Evolutionary conservation across 2,888 invertebrate species (phyloP).

Genomic region (Stenodera caucasica): DNA sequence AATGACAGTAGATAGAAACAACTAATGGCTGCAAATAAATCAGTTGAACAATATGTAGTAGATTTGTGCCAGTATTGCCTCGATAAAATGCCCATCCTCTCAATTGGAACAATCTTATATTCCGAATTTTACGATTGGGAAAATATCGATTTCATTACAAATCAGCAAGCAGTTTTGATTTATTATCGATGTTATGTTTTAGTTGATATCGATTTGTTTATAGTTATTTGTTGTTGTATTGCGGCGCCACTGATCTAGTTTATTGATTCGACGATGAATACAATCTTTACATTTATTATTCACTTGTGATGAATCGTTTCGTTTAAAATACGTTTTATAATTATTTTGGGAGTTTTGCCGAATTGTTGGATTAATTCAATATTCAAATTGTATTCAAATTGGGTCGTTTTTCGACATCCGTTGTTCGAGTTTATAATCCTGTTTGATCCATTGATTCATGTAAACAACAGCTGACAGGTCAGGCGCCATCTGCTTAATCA

Average conservation of each 20-base stretch:
- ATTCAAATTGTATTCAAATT: no score
- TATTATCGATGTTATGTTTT: constrained; percentile 25
- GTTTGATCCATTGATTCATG: not conserved
- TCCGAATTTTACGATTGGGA: constrained; percentile 42
- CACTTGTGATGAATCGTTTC: no score
- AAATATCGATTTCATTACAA: constrained; percentile 33
- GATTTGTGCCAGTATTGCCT: constrained; percentile 33
- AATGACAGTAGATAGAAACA: constrained; percentile 46
- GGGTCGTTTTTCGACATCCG: not conserved
- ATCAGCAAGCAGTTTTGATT: not conserved
- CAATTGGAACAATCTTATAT: constrained; percentile 42
- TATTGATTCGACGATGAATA: no score
- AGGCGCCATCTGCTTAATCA: constrained; percentile 26
- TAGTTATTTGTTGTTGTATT: no score
- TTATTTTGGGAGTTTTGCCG: no score
- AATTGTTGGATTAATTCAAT: no score
- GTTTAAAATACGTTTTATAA: no score
- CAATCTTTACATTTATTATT: no score
- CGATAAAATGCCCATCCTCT: constrained; percentile 40
- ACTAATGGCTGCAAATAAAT: constrained; percentile 48
- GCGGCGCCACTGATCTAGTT: no score
- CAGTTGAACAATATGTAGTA: constrained; percentile 45
- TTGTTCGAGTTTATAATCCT: not conserved
- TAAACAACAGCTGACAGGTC: constrained; percentile 22
- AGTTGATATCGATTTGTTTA: constrained; percentile 16